A percentile compares a stretch with the other conserved stretches of the same genome.
phyloP scores from a whole-genome alignment of 2,797 vertebrate genomes.

The Muscicapa comitata region DNA sequence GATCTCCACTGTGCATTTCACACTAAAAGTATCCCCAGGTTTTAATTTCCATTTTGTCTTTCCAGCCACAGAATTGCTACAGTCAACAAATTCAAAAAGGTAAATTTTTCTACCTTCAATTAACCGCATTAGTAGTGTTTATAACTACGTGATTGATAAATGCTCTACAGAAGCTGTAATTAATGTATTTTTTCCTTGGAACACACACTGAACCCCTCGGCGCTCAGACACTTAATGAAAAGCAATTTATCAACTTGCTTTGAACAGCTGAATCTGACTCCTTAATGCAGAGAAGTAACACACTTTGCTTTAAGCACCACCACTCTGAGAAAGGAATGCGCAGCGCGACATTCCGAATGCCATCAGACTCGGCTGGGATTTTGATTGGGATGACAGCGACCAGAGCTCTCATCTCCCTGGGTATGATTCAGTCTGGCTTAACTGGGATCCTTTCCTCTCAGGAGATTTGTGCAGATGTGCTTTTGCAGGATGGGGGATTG shows the following conservation, averaged over 20 bases:
- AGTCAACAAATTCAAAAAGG: slow-evolving; percentile 38
- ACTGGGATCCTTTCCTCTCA: background rate
- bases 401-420: background rate
- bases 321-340: background rate
- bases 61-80: background rate
- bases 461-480: background rate
- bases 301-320: slow-evolving; percentile 19
- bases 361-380: background rate
- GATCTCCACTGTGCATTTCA: background rate
- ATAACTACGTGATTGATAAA: slow-evolving; percentile 53
- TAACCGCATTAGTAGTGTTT: slow-evolving; percentile 42
- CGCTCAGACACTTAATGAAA: slow-evolving; percentile 61
- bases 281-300: slow-evolving; percentile 30
- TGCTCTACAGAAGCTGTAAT: slow-evolving; percentile 53
- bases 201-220: slow-evolving; percentile 44
- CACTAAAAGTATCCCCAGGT: background rate
- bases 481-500: background rate
- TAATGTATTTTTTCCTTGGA: slow-evolving; percentile 55
- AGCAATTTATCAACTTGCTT: slow-evolving; percentile 64
- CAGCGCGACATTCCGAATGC: background rate
- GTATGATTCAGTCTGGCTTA: background rate
- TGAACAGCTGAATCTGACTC: slow-evolving; percentile 38
- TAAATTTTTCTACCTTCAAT: slow-evolving; percentile 40
- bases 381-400: background rate
- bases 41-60: slow-evolving; percentile 26